These are phyloP conservation scores for Cylas formicarius DNA, from an alignment of 1,140 invertebrate species.

Conservation along the genomic window DNA sequence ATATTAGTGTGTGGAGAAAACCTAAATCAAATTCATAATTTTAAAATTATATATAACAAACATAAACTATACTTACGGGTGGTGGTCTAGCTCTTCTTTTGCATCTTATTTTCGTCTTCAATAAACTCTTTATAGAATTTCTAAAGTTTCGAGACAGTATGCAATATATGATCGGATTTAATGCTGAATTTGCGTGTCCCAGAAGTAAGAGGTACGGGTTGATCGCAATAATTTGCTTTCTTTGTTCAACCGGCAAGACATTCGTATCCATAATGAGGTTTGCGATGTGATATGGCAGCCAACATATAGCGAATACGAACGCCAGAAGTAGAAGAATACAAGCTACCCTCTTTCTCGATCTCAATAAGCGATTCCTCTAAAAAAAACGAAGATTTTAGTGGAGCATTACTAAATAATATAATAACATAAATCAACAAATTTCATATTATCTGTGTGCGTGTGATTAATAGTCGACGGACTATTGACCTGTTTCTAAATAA, in stretches of 20 bases:
- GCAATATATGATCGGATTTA: constrained; percentile 85
- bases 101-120: constrained; percentile 40
- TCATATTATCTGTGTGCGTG: too few species aligned
- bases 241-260: constrained; percentile 11
- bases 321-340: constrained; percentile 67
- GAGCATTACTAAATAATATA: too few species aligned
- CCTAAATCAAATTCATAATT: constrained; percentile 1
- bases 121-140: constrained; percentile 54
- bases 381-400: constrained; percentile 28
- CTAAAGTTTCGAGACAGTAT: constrained; percentile 82
- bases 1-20: background rate
- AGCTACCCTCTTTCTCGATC: constrained; percentile 62
- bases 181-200: constrained; percentile 72
- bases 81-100: constrained; percentile 13
- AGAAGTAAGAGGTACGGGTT: constrained; percentile 48
- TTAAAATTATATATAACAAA: background rate
- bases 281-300: constrained; percentile 70
- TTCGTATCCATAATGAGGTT: constrained; percentile 56
- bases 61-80: background rate
- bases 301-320: constrained; percentile 67
- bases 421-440: too few species aligned
- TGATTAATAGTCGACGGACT: too few species aligned
- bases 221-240: constrained; percentile 36
- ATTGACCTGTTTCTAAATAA: too few species aligned
- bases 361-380: constrained; percentile 55